Conservation (phyloP, 2,888 invertebrate genomes). For the Eupithecia vulgata region DNA sequence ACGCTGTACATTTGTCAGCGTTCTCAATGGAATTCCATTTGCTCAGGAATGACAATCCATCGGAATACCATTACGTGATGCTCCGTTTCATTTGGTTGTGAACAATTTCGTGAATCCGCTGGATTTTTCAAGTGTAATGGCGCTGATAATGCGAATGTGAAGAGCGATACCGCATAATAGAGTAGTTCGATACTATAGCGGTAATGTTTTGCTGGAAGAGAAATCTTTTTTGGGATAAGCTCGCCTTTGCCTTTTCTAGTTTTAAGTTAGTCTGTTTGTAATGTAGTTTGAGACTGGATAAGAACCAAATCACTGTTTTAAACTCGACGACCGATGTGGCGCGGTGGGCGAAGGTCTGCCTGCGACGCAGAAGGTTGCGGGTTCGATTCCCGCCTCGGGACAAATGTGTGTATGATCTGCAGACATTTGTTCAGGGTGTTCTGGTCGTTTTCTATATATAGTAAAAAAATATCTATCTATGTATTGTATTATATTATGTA, state of each 20-base stretch:
- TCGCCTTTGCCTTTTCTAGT: neutral
- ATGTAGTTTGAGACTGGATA: too few species aligned
- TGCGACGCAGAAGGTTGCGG: too few species aligned
- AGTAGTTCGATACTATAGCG: neutral
- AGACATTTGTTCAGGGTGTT: too few species aligned
- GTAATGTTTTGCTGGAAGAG: neutral
- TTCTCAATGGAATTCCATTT: conserved; percentile 14
- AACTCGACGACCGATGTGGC: too few species aligned
- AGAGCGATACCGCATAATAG: neutral
- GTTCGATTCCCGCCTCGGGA: too few species aligned
- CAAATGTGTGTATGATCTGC: too few species aligned
- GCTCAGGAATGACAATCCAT: conserved; percentile 19
- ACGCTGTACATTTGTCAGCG: conserved; percentile 24
- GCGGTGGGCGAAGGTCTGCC: too few species aligned
- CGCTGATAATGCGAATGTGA: conserved; percentile 10
- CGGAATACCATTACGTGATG: conserved; percentile 17
- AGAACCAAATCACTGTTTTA: too few species aligned
- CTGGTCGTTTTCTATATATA: too few species aligned
- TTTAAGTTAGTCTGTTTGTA: neutral
- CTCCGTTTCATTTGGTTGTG: conserved; percentile 26
- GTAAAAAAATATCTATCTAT: too few species aligned
- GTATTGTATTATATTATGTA: too few species aligned
- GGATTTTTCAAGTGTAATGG: conserved; percentile 34
- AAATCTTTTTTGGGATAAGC: neutral
- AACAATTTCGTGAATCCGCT: conserved; percentile 23